Evolutionary conservation across 2,888 invertebrate genomes (phyloP).

Genomic region (Fragum whitleyi): DNA sequence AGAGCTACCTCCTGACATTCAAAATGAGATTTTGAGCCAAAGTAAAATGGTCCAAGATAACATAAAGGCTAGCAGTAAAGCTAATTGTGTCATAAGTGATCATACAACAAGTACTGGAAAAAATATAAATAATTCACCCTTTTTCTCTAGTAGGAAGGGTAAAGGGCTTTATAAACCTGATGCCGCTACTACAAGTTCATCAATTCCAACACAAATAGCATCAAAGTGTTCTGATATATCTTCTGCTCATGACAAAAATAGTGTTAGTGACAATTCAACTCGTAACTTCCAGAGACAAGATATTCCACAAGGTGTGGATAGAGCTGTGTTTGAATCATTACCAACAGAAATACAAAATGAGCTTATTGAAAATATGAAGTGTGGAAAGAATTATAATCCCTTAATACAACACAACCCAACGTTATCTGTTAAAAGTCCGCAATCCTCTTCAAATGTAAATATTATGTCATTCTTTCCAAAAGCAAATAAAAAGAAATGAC

Average conservation of each 20-base stretch:
- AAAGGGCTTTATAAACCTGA: not conserved
- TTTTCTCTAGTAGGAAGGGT: not conserved
- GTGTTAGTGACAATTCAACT: not conserved
- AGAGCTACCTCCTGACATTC: slow-evolving; percentile 72
- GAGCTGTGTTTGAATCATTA: slow-evolving; percentile 69
- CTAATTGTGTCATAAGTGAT: no score
- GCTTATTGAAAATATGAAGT: slow-evolving; percentile 61
- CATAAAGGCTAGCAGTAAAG: not conserved
- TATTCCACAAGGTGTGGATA: slow-evolving; percentile 66
- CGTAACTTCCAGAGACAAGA: not conserved
- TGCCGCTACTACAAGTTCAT: not conserved
- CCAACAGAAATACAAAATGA: slow-evolving; percentile 76
- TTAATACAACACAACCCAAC: not conserved
- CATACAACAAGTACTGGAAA: no score
- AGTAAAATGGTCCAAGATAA: slow-evolving; percentile 23
- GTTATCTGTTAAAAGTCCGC: slow-evolving; percentile 40
- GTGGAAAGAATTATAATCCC: not conserved
- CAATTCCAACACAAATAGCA: not conserved
- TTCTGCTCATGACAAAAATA: not conserved
- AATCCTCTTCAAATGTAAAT: slow-evolving; percentile 35
- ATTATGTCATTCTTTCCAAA: slow-evolving; percentile 55
- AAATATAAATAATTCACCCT: not conserved
- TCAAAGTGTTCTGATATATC: not conserved
- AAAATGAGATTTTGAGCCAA: slow-evolving; percentile 69
- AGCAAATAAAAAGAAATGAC: slow-evolving; percentile 25